A percentile compares a stretch with the other conserved stretches of the same genome.
Evolutionary conservation across 2,797 vertebrate genomes (phyloP).

Genomic region (Aplochiton taeniatus): DNA sequence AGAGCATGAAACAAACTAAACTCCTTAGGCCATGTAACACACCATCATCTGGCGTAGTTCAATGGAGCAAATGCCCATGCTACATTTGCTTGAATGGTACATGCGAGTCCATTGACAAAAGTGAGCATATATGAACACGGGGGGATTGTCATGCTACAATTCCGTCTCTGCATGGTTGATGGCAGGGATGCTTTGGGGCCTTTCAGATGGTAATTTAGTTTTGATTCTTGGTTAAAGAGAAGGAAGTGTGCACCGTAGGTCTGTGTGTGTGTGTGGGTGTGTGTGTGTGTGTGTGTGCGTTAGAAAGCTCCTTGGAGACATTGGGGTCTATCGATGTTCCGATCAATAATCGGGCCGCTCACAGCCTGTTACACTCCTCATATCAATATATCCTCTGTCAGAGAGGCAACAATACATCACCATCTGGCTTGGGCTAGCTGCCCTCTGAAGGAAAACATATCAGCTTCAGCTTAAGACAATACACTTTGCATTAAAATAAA

Average conservation of each 20-base stretch:
- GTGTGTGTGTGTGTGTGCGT: slow-evolving; percentile 20
- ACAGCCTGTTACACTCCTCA: slow-evolving; percentile 30
- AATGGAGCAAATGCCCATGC: not conserved
- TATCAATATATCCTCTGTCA: slow-evolving; percentile 16
- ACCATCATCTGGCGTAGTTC: not conserved
- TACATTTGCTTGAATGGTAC: not conserved
- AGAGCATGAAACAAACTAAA: not conserved
- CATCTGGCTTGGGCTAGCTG: not conserved
- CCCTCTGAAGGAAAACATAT: not conserved
- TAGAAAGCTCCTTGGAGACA: slow-evolving; percentile 33
- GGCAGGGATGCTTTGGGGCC: slow-evolving; percentile 23
- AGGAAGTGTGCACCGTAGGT: slow-evolving; percentile 10
- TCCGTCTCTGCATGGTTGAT: slow-evolving; percentile 22
- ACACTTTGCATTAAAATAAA: too few relatives aligned
- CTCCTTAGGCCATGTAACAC: slow-evolving; percentile 1
- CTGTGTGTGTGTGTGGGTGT: not conserved
- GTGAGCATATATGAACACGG: not conserved
- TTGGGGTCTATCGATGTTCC: slow-evolving; percentile 38
- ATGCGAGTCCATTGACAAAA: not conserved
- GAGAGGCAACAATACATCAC: slow-evolving; percentile 1
- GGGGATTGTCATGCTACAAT: slow-evolving; percentile 1
- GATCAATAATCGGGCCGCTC: slow-evolving; percentile 45
- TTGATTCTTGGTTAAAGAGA: slow-evolving; percentile 28
- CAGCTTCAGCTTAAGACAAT: too few relatives aligned
- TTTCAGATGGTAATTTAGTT: slow-evolving; percentile 47